Conservation (phyloP, 2,113 vertebrate species). For the Nothoprocta perdicaria region DNA sequence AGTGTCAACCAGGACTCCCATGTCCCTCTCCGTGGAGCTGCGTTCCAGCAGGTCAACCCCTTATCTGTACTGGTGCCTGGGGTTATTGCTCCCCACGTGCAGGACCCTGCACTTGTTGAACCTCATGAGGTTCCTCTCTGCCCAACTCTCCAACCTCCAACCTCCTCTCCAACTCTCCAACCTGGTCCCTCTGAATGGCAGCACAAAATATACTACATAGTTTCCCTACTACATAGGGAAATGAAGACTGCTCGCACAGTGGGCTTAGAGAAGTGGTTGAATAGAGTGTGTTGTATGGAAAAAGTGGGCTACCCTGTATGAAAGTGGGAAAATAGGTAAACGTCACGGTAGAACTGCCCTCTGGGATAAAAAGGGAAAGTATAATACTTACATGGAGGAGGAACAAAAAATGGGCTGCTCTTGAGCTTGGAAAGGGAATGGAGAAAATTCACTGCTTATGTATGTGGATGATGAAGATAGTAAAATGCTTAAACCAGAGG, state of each 20-base stretch:
- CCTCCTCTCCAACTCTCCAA: too few relatives aligned
- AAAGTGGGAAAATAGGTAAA: neutral
- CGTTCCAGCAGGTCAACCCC: too few relatives aligned
- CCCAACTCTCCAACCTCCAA: too few relatives aligned
- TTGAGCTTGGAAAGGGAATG: neutral
- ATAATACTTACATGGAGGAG: neutral
- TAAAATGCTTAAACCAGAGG: neutral
- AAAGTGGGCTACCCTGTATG: neutral
- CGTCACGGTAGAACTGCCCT: neutral
- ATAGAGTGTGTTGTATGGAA: neutral
- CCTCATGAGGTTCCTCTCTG: too few relatives aligned
- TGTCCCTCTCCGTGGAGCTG: too few relatives aligned
- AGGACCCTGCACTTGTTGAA: too few relatives aligned
- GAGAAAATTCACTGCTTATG: neutral
- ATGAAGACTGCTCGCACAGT: neutral
- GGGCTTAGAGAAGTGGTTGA: accelerated
- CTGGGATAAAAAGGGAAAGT: neutral
- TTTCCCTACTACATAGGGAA: neutral
- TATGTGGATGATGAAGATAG: neutral
- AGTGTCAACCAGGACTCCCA: too few relatives aligned
- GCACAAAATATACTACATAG: too few relatives aligned
- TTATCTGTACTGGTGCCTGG: too few relatives aligned
- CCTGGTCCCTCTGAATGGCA: too few relatives aligned
- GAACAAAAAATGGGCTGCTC: neutral
- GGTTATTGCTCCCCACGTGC: too few relatives aligned